Base-by-base conservation (phyloP, 2,797 vertebrate species). In the Mus spretus region DNA sequence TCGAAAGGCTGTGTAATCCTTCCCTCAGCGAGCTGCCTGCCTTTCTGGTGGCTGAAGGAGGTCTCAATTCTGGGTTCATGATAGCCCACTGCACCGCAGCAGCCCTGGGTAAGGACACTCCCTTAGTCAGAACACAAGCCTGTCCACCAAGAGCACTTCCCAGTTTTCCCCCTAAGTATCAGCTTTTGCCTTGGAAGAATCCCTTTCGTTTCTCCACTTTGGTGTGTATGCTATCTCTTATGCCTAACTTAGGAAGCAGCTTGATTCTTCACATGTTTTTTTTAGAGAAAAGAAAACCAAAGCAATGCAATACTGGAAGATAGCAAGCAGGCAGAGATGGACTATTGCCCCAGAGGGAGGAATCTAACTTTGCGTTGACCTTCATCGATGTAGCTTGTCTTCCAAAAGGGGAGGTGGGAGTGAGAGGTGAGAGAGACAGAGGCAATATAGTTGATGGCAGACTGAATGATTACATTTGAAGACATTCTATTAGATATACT, bases 31-130 rank as follows among this genome's bases (percentile, higher is more conserved):
- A 99, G 95, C 98, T 99, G 92, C 99, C 99, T n/a, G 99, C 99
- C 8, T 99, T 99, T 98, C 98, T 99, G 74, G 99, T 99, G 96
- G 99, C 99, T 0, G 99, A 99, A 97, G 99, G 99, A 24, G 99
- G 99, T 14, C 99, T 99, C 94, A 99, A 99, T 98, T 99, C 99
- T 0, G 99, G 99, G 3, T 99, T 99, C 98, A 99, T 99, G 99
- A 99, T 99, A 26, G 99, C 99, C 24, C 99, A 99, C 98, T 99
- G 99, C 97, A 99, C 99, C 0, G 99, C 99, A 5, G 99, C 99
- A 9, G 98, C 99, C 75, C 98, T 99, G 63, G 99, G 99, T 99
- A 91, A 98, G 99, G 98, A 80, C 34, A 1, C 14, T 1, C 6
- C 31, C 40, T 15, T 40, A 40, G 90, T n/a, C 59, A 22, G 63